Percentiles rank a stretch among this genome's conserved stretches.
Evolutionary conservation across 1,140 invertebrate species (phyloP).

Genomic region (Oscheius sp.): DNA sequence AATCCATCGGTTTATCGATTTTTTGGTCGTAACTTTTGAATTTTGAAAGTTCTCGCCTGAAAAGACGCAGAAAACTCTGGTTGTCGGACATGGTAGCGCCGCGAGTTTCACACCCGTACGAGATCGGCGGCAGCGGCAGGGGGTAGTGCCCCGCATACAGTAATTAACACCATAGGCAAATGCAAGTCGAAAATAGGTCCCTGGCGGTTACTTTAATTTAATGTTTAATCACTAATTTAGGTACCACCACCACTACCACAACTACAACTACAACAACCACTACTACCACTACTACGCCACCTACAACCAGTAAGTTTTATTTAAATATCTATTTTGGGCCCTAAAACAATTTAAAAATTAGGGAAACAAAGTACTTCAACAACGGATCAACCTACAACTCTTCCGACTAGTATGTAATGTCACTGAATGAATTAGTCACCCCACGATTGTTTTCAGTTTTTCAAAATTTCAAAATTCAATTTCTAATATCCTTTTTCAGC

Average conservation of each 20-base stretch:
- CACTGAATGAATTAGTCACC: neutral
- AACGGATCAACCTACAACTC: neutral
- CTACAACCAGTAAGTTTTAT: conserved; percentile 22
- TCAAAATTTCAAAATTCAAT: too few relatives aligned
- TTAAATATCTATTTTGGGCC: conserved; percentile 1
- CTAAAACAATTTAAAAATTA: conserved; percentile 7
- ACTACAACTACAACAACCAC: neutral
- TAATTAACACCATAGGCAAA: too few relatives aligned
- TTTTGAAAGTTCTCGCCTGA: too few relatives aligned
- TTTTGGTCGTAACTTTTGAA: too few relatives aligned
- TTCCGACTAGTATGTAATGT: neutral
- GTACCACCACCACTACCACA: too few relatives aligned
- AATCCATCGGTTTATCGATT: too few relatives aligned
- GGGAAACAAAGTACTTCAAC: conserved; percentile 17
- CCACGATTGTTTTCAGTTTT: neutral
- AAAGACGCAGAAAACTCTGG: too few relatives aligned
- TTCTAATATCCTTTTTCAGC: conserved; percentile 6
- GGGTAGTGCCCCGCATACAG: too few relatives aligned
- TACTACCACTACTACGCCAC: conserved; percentile 10
- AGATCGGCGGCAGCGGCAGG: neutral
- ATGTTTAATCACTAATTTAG: too few relatives aligned
- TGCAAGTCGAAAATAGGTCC: too few relatives aligned
- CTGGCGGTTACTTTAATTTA: too few relatives aligned
- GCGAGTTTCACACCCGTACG: neutral
- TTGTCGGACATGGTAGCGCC: too few relatives aligned